phyloP scores from a whole-genome alignment of 2,113 vertebrate species.

The Nesoenas mayeri region DNA sequence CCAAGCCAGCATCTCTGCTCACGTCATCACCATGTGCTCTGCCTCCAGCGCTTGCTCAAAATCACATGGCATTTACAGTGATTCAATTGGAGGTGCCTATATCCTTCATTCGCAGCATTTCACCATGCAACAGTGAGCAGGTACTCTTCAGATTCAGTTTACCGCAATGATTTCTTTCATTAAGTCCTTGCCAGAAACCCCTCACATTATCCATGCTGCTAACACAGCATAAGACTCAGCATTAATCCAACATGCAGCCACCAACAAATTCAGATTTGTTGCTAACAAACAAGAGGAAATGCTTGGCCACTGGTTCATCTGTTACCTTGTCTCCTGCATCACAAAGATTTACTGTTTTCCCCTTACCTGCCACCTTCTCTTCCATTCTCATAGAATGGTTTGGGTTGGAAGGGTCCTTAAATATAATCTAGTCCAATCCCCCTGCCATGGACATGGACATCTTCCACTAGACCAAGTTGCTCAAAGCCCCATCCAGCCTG shows the following conservation, averaged over 20 bases:
- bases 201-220: not conserved
- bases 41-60: not conserved
- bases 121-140: not conserved
- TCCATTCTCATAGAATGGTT: not conserved
- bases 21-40: accelerated
- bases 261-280: not conserved
- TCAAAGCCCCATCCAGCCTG: too few species aligned
- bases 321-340: not conserved
- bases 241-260: not conserved
- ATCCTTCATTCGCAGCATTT: not conserved
- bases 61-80: not conserved
- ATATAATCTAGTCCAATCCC: too few species aligned
- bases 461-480: too few species aligned
- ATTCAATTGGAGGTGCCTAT: not conserved
- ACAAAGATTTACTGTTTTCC: slow-evolving; percentile 9
- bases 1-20: not conserved
- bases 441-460: too few species aligned
- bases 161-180: not conserved
- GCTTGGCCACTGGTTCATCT: not conserved
- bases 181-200: not conserved
- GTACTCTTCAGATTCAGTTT: not conserved
- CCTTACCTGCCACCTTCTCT: not conserved
- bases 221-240: accelerated
- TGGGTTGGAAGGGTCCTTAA: too few species aligned
- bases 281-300: not conserved